Conservation (phyloP, 1,140 invertebrate genomes). For the Leptestheria dahalacensis region DNA sequence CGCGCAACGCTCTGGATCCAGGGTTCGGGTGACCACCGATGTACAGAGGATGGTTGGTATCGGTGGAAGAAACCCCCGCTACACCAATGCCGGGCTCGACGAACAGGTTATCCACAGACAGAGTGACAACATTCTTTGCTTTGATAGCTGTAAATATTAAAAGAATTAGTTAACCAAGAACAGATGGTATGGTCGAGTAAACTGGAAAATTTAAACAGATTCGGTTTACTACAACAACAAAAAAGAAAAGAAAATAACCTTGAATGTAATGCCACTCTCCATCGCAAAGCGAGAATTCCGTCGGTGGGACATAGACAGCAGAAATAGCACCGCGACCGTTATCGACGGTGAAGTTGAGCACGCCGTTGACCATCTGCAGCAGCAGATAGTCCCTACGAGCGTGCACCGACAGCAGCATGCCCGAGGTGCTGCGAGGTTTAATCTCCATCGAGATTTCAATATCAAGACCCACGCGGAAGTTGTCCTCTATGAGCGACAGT, state of each 20-base stretch:
- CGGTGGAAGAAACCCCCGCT: constrained; percentile 44
- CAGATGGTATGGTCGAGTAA: background rate
- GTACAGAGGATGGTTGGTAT: constrained; percentile 71
- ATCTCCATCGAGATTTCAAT: constrained; percentile 74
- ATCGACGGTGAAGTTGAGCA: constrained; percentile 61
- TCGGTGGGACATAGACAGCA: constrained; percentile 49
- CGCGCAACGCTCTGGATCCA: constrained; percentile 27
- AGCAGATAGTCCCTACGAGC: constrained; percentile 64
- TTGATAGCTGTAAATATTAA: constrained; percentile 46
- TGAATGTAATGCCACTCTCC: constrained; percentile 83
- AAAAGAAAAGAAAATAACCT: constrained; percentile 37
- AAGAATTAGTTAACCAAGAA: too few relatives aligned
- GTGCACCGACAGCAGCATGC: constrained; percentile 56
- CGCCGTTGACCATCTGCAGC: constrained; percentile 72
- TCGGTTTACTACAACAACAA: background rate
- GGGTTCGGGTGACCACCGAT: constrained; percentile 65
- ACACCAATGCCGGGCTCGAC: constrained; percentile 47
- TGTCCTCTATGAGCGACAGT: too few relatives aligned
- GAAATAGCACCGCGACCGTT: constrained; percentile 65
- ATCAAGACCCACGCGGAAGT: constrained; percentile 57
- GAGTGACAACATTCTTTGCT: constrained; percentile 60
- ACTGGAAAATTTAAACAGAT: too few relatives aligned
- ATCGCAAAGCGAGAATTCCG: constrained; percentile 68
- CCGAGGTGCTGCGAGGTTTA: constrained; percentile 64
- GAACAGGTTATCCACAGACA: constrained; percentile 61